Evolutionary conservation across 2,888 invertebrate species (phyloP).

Genomic region (Volucella bombylans): DNA sequence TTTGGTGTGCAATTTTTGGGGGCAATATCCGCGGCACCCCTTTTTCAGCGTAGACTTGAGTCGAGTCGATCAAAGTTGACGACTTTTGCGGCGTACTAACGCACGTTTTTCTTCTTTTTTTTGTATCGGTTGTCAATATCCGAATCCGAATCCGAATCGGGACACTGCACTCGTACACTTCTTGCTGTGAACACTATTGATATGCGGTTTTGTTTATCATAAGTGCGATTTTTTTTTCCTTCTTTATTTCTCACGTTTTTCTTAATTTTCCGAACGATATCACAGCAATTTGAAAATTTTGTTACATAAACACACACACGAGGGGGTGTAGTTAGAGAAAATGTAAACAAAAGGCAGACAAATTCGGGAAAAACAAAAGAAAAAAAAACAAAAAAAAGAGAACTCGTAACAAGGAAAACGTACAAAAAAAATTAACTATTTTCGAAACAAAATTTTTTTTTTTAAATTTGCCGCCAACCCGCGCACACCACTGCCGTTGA

Average conservation of each 20-base stretch:
- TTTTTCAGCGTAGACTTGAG: constrained; percentile 11
- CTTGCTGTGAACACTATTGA: constrained; percentile 31
- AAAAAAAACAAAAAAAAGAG: constrained; percentile 11
- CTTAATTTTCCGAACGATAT: constrained; percentile 34
- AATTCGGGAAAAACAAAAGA: constrained; percentile 16
- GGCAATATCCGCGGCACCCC: constrained; percentile 69
- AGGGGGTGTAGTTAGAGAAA: background rate
- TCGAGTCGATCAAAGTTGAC: no score
- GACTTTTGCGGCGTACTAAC: no score
- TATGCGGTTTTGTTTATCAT: constrained; percentile 50
- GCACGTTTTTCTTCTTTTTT: no score
- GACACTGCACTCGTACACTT: background rate
- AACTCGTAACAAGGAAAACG: constrained; percentile 14
- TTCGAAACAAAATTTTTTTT: constrained; percentile 39
- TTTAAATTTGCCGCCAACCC: constrained; percentile 70
- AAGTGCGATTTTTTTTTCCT: constrained; percentile 20
- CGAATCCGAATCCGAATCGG: background rate
- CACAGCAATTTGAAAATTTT: constrained; percentile 49
- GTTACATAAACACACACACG: constrained; percentile 54
- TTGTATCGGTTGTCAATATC: no score
- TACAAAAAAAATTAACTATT: no score
- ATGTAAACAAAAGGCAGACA: constrained; percentile 38
- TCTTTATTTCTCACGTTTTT: background rate
- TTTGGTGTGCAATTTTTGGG: constrained; percentile 20
- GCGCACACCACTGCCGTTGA: constrained; percentile 47